Conservation (phyloP, 1,140 invertebrate genomes). For the Papilio aristodemus region DNA sequence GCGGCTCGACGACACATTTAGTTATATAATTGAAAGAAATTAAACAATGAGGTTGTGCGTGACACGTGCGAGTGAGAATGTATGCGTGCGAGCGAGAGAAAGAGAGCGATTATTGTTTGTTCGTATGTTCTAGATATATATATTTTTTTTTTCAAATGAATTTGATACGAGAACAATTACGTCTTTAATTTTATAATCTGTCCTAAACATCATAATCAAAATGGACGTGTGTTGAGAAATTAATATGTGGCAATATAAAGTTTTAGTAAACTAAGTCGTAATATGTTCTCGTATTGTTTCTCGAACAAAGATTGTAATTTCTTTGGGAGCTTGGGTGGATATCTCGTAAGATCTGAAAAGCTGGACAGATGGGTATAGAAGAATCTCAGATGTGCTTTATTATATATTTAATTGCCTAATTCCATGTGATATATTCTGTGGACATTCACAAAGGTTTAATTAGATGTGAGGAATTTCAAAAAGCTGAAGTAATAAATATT, state of each 20-base stretch:
- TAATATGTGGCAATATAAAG: too few species aligned
- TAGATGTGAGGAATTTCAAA: too few species aligned
- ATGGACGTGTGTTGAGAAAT: too few species aligned
- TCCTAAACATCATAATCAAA: not conserved
- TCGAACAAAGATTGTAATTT: constrained; percentile 15
- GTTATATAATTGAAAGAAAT: constrained; percentile 48
- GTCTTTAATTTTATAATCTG: constrained; percentile 10
- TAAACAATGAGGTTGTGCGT: constrained; percentile 54
- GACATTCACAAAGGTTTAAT: not conserved
- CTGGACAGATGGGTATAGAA: constrained; percentile 21
- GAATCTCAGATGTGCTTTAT: constrained; percentile 38
- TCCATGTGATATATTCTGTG: constrained; percentile 8
- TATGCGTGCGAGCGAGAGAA: constrained; percentile 38
- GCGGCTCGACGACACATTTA: constrained; percentile 40
- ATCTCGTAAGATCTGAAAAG: not conserved
- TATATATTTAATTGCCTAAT: constrained; percentile 31
- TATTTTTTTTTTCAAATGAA: constrained; percentile 30
- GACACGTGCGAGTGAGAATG: constrained; percentile 38
- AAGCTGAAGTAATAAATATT: too few species aligned
- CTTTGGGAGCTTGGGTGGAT: constrained; percentile 10
- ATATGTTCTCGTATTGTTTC: constrained; percentile 6
- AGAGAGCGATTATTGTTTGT: constrained; percentile 35
- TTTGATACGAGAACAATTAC: constrained; percentile 5
- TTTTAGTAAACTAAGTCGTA: not conserved
- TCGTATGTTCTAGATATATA: constrained; percentile 36